Evolutionary conservation across 2,797 vertebrate genomes (phyloP).

Genomic region (Neostethus bicornis): DNA sequence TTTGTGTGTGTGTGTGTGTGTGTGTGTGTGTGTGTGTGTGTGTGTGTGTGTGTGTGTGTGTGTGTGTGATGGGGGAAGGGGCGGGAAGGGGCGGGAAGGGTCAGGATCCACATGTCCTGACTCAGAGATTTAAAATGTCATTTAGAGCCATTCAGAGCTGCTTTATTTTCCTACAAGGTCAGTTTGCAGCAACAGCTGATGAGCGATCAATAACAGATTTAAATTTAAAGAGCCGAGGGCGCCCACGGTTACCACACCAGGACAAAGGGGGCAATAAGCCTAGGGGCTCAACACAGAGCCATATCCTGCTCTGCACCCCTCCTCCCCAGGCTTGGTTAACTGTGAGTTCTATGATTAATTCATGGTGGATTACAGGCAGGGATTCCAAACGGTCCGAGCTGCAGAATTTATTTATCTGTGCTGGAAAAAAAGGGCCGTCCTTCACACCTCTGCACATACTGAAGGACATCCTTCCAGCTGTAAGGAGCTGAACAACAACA

Average conservation of each 20-base stretch:
- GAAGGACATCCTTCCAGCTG: too few relatives aligned
- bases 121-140: conserved; percentile 74
- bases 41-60: too few relatives aligned
- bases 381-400: conserved; percentile 65
- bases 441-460: too few relatives aligned
- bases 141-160: conserved; percentile 72
- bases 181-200: conserved; percentile 81
- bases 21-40: too few relatives aligned
- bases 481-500: too few relatives aligned
- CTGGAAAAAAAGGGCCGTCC: too few relatives aligned
- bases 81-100: too few relatives aligned
- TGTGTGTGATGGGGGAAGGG: conserved; percentile 50
- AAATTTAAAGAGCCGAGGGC: conserved; percentile 81
- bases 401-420: too few relatives aligned
- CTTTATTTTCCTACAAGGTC: conserved; percentile 81
- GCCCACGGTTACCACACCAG: conserved; percentile 64
- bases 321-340: conserved; percentile 80
- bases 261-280: conserved; percentile 62
- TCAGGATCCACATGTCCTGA: conserved; percentile 66
- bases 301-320: conserved; percentile 64
- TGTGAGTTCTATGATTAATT: conserved; percentile 85
- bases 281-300: conserved; percentile 70
- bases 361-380: conserved; percentile 83
- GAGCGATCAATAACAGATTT: conserved; percentile 83
- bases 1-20: too few relatives aligned